Evolutionary conservation across 2,888 invertebrate genomes (phyloP).

Genomic region (Abrostola triplasia): DNA sequence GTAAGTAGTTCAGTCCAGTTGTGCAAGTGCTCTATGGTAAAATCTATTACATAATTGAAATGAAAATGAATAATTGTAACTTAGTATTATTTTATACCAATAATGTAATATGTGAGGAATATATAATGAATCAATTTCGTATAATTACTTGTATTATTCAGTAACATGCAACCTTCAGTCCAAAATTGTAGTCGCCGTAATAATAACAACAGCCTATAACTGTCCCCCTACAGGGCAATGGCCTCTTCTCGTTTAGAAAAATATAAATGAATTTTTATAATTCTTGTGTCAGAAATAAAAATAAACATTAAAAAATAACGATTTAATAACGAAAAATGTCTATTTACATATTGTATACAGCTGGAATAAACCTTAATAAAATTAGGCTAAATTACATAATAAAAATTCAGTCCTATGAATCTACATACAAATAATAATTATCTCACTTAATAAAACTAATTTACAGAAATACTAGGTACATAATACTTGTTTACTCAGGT

Average conservation of each 20-base stretch:
- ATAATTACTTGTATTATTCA: constrained; percentile 9
- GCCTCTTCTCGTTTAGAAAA: no score
- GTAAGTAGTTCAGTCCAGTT: not conserved
- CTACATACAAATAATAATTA: constrained; percentile 51
- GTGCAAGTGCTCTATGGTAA: constrained; percentile 20
- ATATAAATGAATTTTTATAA: not conserved
- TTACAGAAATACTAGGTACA: constrained; percentile 55
- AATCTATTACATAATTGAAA: constrained; percentile 30
- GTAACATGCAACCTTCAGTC: not conserved
- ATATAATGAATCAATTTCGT: constrained; percentile 54
- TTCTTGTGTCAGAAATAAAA: constrained; percentile 1
- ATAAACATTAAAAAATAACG: constrained; percentile 30
- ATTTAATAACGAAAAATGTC: constrained; percentile 48
- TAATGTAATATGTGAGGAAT: constrained; percentile 51
- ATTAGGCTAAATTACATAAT: constrained; percentile 39
- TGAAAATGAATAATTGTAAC: constrained; percentile 51
- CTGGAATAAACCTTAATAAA: constrained; percentile 51
- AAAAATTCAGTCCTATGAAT: constrained; percentile 51
- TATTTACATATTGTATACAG: constrained; percentile 49
- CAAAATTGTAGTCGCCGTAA: no score
- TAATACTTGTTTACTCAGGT: constrained; percentile 39
- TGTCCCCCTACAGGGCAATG: no score
- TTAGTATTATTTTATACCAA: constrained; percentile 57
- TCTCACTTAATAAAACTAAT: constrained; percentile 47
- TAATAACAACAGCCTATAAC: no score